These are phyloP conservation scores for Forbesichthys papilliferus DNA, from an alignment of 2,113 vertebrate species.

Conservation along the genomic window DNA sequence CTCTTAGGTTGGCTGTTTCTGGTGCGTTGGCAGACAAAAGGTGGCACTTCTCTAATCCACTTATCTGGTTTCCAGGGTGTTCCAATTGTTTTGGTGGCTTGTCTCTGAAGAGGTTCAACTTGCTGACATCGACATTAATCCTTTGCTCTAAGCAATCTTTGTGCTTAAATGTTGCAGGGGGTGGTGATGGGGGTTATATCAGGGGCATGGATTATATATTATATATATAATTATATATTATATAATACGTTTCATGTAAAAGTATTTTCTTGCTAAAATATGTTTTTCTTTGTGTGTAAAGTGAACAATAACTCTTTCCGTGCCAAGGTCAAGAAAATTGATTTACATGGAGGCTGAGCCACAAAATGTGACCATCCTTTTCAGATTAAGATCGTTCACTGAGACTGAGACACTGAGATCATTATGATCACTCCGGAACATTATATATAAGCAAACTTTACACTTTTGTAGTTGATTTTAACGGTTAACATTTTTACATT, in stretches of 20 bases:
- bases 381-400: conserved; percentile 34
- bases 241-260: too few relatives aligned
- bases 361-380: not conserved
- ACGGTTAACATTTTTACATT: not conserved
- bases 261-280: too few relatives aligned
- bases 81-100: conserved; percentile 39
- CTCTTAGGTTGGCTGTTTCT: conserved; percentile 26
- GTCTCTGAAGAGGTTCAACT: conserved; percentile 31
- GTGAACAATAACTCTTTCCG: not conserved
- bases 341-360: conserved; percentile 5
- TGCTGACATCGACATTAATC: conserved; percentile 47
- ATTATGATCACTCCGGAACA: not conserved
- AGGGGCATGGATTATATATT: not conserved
- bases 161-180: conserved; percentile 17
- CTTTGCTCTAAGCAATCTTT: conserved; percentile 30
- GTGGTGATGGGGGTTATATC: too few relatives aligned
- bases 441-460: not conserved
- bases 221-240: too few relatives aligned
- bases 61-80: conserved; percentile 67
- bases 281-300: too few relatives aligned
- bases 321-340: not conserved
- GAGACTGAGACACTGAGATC: conserved; percentile 31
- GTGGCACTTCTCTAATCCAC: conserved; percentile 66
- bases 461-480: not conserved
- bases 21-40: conserved; percentile 57